phyloP scores from a whole-genome alignment of 2,113 vertebrate species.

The Sterrhoptilus dennistouni region DNA sequence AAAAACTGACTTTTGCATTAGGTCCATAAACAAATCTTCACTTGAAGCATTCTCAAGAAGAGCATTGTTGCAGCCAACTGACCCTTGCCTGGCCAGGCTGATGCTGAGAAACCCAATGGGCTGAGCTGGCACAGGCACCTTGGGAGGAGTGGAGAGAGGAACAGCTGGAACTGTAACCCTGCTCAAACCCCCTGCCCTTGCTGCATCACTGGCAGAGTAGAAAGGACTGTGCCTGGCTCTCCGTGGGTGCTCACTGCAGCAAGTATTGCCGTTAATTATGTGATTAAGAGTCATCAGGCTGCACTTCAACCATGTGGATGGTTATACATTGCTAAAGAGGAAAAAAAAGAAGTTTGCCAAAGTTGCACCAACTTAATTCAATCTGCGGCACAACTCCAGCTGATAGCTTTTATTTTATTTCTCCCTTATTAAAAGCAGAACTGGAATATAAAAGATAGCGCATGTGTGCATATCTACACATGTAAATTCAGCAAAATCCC shows the following conservation, averaged over 20 bases:
- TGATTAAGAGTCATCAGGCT: neutral
- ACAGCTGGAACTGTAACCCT: neutral
- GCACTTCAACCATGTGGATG: neutral
- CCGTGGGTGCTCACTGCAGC: neutral
- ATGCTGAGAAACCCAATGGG: neutral
- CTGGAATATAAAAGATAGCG: neutral
- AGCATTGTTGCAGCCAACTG: neutral
- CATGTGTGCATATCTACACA: neutral
- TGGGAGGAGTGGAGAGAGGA: neutral
- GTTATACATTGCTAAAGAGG: neutral
- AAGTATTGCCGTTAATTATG: neutral
- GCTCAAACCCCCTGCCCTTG: neutral
- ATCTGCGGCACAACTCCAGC: neutral
- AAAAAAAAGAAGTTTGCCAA: neutral
- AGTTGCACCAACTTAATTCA: neutral
- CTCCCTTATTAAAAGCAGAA: neutral
- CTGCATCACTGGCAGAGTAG: neutral
- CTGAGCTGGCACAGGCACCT: rapidly evolving
- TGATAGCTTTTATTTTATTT: neutral
- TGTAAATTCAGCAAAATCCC: neutral
- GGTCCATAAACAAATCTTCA: neutral
- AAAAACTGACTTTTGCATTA: neutral
- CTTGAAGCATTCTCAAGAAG: neutral
- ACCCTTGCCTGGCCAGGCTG: neutral
- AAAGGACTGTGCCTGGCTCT: neutral